Percentiles rank a stretch among this genome's conserved stretches.
These are phyloP conservation scores for Lepisosteus oculatus DNA, from an alignment of 2,113 vertebrate species.

Conservation along the genomic window DNA sequence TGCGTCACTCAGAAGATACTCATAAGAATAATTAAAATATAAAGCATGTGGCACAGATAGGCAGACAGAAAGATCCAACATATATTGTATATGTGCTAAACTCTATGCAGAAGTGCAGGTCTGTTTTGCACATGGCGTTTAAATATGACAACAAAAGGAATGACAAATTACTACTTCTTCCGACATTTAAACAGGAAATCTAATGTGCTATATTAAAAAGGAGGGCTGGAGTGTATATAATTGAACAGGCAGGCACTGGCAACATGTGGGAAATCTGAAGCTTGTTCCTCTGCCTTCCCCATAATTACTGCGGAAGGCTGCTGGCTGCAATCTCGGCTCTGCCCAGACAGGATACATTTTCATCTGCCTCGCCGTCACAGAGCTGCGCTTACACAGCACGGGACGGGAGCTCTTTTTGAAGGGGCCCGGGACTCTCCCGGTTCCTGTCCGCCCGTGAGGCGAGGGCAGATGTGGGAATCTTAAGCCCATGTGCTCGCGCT, in stretches of 20 bases:
- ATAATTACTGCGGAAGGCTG: not conserved
- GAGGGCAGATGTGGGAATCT: slow-evolving; percentile 1
- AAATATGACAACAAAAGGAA: too few species aligned
- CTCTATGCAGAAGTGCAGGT: too few species aligned
- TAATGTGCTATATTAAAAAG: too few species aligned
- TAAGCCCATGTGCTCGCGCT: slow-evolving; percentile 11
- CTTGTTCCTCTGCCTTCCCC: not conserved
- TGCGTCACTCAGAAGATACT: too few species aligned
- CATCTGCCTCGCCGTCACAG: too few species aligned
- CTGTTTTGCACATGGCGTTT: too few species aligned
- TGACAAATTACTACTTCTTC: too few species aligned
- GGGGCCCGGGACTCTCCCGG: not conserved
- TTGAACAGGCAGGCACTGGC: not conserved
- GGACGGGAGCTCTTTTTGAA: not conserved
- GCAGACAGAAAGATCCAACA: too few species aligned
- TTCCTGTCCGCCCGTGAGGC: not conserved
- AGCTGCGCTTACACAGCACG: not conserved
- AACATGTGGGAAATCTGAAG: not conserved
- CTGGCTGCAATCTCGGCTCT: not conserved
- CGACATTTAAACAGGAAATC: too few species aligned
- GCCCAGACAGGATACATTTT: not conserved
- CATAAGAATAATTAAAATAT: too few species aligned
- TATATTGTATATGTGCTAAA: too few species aligned
- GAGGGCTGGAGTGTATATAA: not conserved
- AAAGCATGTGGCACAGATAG: too few species aligned